A percentile compares a stretch with the other conserved stretches of the same genome.
Evolutionary conservation across 2,888 invertebrate genomes (phyloP).

Genomic region (Crossocerus cetratus): DNA sequence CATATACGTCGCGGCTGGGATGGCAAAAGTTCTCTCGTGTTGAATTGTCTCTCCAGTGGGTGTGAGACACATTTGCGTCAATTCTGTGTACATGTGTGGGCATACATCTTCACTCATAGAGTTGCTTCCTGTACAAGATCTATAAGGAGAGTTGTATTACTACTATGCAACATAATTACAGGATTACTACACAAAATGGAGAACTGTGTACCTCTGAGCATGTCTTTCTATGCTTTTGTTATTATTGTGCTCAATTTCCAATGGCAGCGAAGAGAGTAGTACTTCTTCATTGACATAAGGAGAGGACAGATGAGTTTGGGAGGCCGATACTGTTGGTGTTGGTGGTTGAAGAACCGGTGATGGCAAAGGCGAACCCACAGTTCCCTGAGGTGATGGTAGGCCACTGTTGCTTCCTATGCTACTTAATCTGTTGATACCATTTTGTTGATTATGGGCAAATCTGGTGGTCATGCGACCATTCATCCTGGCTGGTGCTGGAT

Average conservation of each 20-base stretch:
- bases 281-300: conserved; percentile 73
- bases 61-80: conserved; percentile 35
- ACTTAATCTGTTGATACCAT: conserved; percentile 70
- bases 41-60: conserved; percentile 42
- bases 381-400: conserved; percentile 76
- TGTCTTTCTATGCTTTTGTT: conserved; percentile 76
- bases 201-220: conserved; percentile 67
- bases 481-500: conserved; percentile 74
- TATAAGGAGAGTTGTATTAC: conserved; percentile 35
- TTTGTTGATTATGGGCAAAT: conserved; percentile 70
- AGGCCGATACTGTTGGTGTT: conserved; percentile 55
- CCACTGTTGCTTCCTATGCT: conserved; percentile 76
- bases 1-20: conserved; percentile 70
- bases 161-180: not conserved
- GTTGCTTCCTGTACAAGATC: conserved; percentile 68
- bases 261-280: conserved; percentile 62
- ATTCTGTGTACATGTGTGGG: conserved; percentile 48
- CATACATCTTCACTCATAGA: conserved; percentile 66
- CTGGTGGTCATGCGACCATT: conserved; percentile 63
- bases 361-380: conserved; percentile 74
- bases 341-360: conserved; percentile 68
- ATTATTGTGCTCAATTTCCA: conserved; percentile 78
- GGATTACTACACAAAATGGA: not conserved
- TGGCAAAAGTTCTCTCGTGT: conserved; percentile 48
- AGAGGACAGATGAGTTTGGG: conserved; percentile 75